Evolutionary conservation across 2,888 invertebrate species (phyloP), one percentile per base, ranked within the genome.

Genomic region (Idaea aversata): DNA sequence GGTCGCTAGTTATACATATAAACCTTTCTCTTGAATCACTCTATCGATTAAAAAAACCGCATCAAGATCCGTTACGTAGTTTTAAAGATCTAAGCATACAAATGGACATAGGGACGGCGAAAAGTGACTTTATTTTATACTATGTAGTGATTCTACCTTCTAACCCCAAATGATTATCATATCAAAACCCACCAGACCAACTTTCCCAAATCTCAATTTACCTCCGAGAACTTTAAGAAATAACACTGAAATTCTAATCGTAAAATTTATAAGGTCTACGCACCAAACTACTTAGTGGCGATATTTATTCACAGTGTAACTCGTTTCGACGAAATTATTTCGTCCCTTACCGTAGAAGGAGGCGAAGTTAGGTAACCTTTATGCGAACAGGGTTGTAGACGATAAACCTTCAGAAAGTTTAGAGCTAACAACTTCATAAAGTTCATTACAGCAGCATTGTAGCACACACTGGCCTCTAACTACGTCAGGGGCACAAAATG

Each of bases 401-500:
- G 35, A 61, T 34, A 15, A 61, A 34, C 15, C 15, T 61, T 38
- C 38, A n/a, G 61, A 63, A 65, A 65, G 66, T 63, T 63, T 59
- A 59, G 38, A 67, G 57, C 61, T 63, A 63, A 69, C 70, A 71
- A 70, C 70, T 74, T 70, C 73, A 73, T 75, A 79, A 83, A 81
- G 77, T 82, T 79, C 76, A 84, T 86, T 81, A 85, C 77, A 79
- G 72, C 78, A 71, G 72, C 75, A 80, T 82, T 81, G 84, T 80
- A 79, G 72, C 80, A 76, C 76, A 76, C 72, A 76, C 74, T 70
- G 65, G 78, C 75, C 75, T 72, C 77, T 86, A 85, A 85, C 85
- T 85, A 83, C 85, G 82, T 85, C 84, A 83, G 83, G 78, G 79
- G 78, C 76, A 80, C 77, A 83, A 80, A 85, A 86, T 82, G 82